Base-by-base conservation (phyloP, 2,797 vertebrate genomes). In the Dendrocincla fuliginosa region DNA sequence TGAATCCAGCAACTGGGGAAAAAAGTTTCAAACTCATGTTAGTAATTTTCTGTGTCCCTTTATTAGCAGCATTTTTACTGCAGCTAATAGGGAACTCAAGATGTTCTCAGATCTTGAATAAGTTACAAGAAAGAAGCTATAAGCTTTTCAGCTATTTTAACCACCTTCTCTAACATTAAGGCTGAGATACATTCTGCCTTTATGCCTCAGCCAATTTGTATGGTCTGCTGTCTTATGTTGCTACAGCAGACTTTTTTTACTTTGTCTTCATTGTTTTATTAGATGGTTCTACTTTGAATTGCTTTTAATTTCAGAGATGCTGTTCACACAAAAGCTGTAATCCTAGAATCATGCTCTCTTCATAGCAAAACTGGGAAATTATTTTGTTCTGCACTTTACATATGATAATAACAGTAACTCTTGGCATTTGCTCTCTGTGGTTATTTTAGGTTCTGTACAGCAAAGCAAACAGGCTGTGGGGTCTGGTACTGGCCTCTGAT, bases 361-460 rank as follows among this genome's bases (percentile, higher is more conserved):
- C 76, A 14, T 68, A 78, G 83, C 68, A 96, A 76, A 85, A 56
- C 79, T 93, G 91, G 74, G 75, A 94, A 88, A 95, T 95, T 33
- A 86, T 93, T 91, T 91, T 95, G 47, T 85, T 94, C 87, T 97
- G 78, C 77, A 78, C 94, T 97, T 97, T 94, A 92, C 77, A 55
- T 87, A 83, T 85, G 93, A 27, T 92, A 95, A 87, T 92, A 81
- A 86, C 41, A 64, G 78, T 47, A 90, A 87, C 56, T 74, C 70
- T 94, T 96, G 92, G 81, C 91, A 95, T 96, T 97, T 96, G 74
- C 53, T 95, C 57, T 92, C 46, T 53, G 39, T 47, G 39, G 32
- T 91, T 87, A n/a, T 85, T 96, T 87, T 79, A 49, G 65, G 46
- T 91, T 87, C 77, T 76, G 82, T 55, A n/a, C 27, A 75, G 65